phyloP scores from a whole-genome alignment of 2,797 vertebrate species.

The Spinus pinus region DNA sequence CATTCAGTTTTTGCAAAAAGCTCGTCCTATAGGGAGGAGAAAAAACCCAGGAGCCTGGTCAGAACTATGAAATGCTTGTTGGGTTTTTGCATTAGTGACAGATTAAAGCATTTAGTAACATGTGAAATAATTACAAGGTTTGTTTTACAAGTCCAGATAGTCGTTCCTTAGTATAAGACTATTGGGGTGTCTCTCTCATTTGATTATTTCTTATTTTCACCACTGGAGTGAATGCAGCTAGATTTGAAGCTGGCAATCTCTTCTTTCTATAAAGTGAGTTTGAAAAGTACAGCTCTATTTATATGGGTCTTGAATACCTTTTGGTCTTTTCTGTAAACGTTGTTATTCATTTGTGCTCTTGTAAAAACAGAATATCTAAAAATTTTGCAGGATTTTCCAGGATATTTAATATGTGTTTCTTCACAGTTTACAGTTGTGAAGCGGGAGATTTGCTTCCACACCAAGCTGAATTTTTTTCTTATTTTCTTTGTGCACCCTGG shows the following conservation, averaged over 20 bases:
- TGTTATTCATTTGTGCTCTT: neutral
- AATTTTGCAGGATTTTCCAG: neutral
- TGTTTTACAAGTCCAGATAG: conserved; percentile 52
- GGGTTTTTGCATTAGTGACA: conserved; percentile 48
- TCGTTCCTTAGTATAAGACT: conserved; percentile 1
- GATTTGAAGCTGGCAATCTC: neutral
- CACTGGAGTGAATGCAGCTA: neutral
- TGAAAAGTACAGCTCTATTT: neutral
- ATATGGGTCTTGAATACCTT: neutral
- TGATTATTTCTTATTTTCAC: neutral
- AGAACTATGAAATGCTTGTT: conserved; percentile 56
- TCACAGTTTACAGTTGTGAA: conserved; percentile 17
- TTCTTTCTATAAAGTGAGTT: neutral
- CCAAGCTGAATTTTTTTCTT: neutral
- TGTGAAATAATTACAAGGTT: conserved; percentile 60
- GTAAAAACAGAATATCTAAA: neutral
- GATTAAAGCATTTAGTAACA: conserved; percentile 62
- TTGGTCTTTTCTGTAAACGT: neutral
- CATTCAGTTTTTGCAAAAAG: conserved; percentile 71
- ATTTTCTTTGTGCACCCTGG: neutral
- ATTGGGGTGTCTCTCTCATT: neutral
- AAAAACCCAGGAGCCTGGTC: conserved; percentile 53
- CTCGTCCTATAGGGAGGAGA: conserved; percentile 63
- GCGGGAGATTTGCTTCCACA: neutral
- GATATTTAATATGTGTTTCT: conserved; percentile 12